Evolutionary conservation across 2,888 invertebrate genomes (phyloP).

Genomic region (Heteromurus nitidus): DNA sequence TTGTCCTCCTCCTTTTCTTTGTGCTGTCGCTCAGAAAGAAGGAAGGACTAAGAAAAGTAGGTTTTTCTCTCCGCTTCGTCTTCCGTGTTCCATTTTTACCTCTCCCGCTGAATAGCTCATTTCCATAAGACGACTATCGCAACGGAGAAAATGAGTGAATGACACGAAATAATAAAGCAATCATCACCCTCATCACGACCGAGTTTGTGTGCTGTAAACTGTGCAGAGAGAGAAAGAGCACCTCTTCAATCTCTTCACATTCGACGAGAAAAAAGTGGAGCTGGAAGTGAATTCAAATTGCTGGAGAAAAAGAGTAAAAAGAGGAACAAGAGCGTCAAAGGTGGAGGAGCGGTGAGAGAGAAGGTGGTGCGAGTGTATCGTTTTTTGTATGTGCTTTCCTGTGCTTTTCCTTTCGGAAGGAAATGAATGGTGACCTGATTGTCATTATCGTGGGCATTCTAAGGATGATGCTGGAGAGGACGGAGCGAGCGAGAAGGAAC

Average conservation of each 20-base stretch:
- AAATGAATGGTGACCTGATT: slow-evolving; percentile 64
- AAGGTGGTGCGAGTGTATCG: no score
- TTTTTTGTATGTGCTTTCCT: no score
- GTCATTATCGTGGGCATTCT: slow-evolving; percentile 53
- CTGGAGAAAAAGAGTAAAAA: no score
- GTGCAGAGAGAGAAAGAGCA: neutral
- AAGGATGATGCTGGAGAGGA: slow-evolving; percentile 34
- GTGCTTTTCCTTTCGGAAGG: slow-evolving; percentile 5
- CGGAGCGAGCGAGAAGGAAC: slow-evolving; percentile 23
- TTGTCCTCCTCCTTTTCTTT: no score
- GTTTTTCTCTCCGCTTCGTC: neutral
- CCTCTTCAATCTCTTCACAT: neutral
- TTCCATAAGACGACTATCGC: neutral
- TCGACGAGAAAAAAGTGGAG: neutral
- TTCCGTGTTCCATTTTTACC: slow-evolving; percentile 18
- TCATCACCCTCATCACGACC: slow-evolving; percentile 20
- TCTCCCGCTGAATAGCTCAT: slow-evolving; percentile 13
- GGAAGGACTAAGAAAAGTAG: slow-evolving; percentile 9
- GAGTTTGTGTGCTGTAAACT: no score
- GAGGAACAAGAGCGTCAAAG: no score
- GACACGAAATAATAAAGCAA: slow-evolving; percentile 29
- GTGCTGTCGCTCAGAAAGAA: neutral
- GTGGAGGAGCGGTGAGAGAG: no score
- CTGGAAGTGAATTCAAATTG: slow-evolving; percentile 23
- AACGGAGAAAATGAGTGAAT: neutral